Percentiles rank a stretch among this genome's conserved stretches.
These are phyloP conservation scores for Aradus depressus DNA, from an alignment of 2,888 invertebrate genomes.

Conservation along the genomic window DNA sequence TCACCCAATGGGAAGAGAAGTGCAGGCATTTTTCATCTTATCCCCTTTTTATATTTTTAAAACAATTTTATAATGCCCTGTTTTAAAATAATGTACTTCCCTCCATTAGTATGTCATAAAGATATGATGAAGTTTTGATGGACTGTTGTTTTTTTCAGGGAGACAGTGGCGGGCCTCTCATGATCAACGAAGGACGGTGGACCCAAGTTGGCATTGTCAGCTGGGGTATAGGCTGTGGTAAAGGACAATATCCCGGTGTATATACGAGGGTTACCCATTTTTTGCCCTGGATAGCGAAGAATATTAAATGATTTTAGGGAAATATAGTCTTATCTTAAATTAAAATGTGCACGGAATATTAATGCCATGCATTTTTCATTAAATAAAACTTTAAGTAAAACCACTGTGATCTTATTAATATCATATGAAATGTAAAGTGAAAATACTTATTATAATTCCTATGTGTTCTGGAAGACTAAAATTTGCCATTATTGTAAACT, in stretches of 20 bases:
- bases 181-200: slow-evolving; percentile 67
- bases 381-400: slow-evolving; percentile 7
- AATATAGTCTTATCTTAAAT: neutral
- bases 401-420: slow-evolving; percentile 16
- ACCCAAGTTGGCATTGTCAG: slow-evolving; percentile 79
- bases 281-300: slow-evolving; percentile 76
- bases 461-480: no score
- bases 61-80: no score
- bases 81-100: no score
- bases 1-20: no score
- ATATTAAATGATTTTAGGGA: slow-evolving; percentile 46
- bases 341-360: slow-evolving; percentile 3
- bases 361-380: slow-evolving; percentile 4
- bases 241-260: slow-evolving; percentile 83
- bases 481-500: no score
- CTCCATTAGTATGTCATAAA: no score
- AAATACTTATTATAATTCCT: no score
- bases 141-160: slow-evolving; percentile 62
- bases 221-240: slow-evolving; percentile 86
- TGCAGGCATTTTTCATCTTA: no score
- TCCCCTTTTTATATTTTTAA: no score
- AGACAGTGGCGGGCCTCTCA: slow-evolving; percentile 78
- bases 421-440: no score
- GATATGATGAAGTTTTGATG: no score
- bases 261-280: slow-evolving; percentile 75